These are phyloP conservation scores for Cheiracanthium punctorium DNA, from an alignment of 2,888 invertebrate genomes.

Conservation along the genomic window DNA sequence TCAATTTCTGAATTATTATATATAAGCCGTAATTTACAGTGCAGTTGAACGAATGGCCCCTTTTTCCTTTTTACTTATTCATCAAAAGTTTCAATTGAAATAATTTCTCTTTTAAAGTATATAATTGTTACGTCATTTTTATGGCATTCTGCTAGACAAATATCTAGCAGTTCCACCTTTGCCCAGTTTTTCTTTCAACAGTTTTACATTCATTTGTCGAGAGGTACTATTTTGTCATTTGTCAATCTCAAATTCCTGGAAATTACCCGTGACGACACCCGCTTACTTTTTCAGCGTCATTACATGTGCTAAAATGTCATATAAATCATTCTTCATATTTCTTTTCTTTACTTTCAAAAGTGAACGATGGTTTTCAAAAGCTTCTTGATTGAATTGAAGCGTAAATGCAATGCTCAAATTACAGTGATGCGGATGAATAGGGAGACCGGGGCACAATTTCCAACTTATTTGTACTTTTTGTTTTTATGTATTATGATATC, in stretches of 20 bases:
- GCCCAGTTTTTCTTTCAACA: background rate
- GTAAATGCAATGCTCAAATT: background rate
- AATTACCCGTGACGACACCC: conserved; percentile 57
- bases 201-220: background rate
- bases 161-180: background rate
- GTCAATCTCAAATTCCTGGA: conserved; percentile 42
- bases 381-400: background rate
- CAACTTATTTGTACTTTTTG: no score
- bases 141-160: no score
- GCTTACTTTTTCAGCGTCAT: conserved; percentile 47
- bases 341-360: background rate
- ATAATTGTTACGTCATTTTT: no score
- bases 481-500: no score
- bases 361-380: background rate
- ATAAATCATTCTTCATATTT: conserved; percentile 34
- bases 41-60: no score
- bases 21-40: no score
- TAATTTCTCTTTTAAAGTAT: no score
- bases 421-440: background rate
- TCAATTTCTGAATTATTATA: no score
- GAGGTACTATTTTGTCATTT: conserved; percentile 34
- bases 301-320: conserved; percentile 37
- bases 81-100: no score
- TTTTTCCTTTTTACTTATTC: no score
- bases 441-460: background rate